Percentiles rank a stretch among this genome's conserved stretches.
These are phyloP conservation scores for Mechanitis messenoides DNA, from an alignment of 2,888 invertebrate genomes.

Conservation along the genomic window DNA sequence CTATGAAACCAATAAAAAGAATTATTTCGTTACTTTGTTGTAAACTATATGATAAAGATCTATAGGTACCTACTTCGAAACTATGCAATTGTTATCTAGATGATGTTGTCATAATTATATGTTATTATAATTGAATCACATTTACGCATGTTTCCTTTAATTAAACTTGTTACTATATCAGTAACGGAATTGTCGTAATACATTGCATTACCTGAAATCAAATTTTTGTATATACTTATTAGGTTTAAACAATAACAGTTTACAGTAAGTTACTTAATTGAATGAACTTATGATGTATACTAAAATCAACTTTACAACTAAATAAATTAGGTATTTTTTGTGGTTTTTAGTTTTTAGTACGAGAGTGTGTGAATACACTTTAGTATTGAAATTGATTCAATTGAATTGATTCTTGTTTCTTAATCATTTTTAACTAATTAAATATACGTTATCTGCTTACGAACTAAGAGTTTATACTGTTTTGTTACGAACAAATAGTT, in stretches of 20 bases:
- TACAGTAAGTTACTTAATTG: background rate
- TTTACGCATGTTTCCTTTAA: background rate
- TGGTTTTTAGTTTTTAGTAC: background rate
- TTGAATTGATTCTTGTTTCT: no score
- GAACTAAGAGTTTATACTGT: no score
- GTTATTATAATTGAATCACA: conserved; percentile 3
- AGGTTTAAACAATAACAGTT: conserved; percentile 4
- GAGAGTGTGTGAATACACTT: background rate
- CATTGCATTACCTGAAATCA: background rate
- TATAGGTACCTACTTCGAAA: background rate
- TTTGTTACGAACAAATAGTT: no score
- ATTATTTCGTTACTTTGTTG: no score
- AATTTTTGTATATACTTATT: background rate
- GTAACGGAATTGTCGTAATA: background rate
- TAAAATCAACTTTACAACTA: background rate
- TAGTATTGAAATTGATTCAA: background rate
- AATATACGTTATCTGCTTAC: no score
- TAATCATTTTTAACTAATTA: no score
- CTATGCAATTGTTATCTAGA: background rate
- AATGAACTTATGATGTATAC: background rate
- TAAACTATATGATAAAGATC: background rate
- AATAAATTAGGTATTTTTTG: background rate
- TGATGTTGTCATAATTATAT: background rate
- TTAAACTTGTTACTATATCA: background rate
- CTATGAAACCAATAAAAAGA: no score